Evolutionary conservation across 2,888 invertebrate genomes (phyloP).

Genomic region (Meta bourneti): DNA sequence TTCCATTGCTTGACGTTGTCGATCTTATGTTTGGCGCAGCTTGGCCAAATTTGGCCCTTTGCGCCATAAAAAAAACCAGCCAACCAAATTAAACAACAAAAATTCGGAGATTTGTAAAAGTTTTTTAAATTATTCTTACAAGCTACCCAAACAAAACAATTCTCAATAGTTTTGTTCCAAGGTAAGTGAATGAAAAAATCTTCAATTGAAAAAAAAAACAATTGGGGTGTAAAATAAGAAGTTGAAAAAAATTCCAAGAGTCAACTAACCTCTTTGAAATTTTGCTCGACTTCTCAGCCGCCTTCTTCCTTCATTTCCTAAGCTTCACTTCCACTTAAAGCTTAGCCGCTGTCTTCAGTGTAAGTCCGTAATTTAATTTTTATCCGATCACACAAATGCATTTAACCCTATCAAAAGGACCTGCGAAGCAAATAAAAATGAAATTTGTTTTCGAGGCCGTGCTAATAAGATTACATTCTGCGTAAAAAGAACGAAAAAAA

Average conservation of each 20-base stretch:
- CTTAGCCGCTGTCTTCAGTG: slow-evolving; percentile 32
- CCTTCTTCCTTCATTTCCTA: slow-evolving; percentile 17
- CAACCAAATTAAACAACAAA: no score
- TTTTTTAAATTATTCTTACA: background rate
- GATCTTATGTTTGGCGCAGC: no score
- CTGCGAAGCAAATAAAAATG: slow-evolving; percentile 35
- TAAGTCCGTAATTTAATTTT: slow-evolving; percentile 60
- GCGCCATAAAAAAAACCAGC: no score
- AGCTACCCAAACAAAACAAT: background rate
- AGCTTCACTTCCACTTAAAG: slow-evolving; percentile 36
- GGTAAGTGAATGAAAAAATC: background rate
- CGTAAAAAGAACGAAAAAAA: slow-evolving; percentile 47
- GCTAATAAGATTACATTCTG: slow-evolving; percentile 64
- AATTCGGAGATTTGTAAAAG: no score
- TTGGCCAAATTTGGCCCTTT: no score
- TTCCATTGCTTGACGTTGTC: no score
- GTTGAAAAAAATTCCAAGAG: slow-evolving; percentile 13
- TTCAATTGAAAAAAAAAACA: background rate
- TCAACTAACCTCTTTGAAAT: slow-evolving; percentile 14
- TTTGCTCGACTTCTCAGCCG: background rate
- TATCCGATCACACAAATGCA: slow-evolving; percentile 65
- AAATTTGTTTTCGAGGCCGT: slow-evolving; percentile 37
- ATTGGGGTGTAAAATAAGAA: background rate
- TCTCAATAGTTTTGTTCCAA: background rate
- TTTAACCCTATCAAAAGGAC: slow-evolving; percentile 64